A percentile compares a stretch with the other conserved stretches of the same genome.
These are phyloP conservation scores for Atrichornis clamosus DNA, from an alignment of 2,113 vertebrate species.

Conservation along the genomic window DNA sequence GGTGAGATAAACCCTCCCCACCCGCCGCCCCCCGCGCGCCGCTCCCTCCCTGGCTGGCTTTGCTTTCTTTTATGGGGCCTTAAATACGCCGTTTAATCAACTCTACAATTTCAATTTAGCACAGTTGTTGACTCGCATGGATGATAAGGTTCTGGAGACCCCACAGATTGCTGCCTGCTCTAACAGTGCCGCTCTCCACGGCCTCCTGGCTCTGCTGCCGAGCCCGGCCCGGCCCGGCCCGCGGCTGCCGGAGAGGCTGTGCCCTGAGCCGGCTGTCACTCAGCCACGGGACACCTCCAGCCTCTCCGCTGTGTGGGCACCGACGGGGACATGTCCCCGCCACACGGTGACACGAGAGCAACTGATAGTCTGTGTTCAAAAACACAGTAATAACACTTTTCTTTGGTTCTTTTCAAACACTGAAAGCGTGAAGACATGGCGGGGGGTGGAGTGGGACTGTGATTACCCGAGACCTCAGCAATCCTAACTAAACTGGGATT, in stretches of 20 bases:
- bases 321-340: neutral
- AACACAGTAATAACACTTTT: neutral
- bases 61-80: constrained; percentile 60
- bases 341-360: neutral
- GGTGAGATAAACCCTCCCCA: constrained; percentile 75
- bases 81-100: constrained; percentile 74
- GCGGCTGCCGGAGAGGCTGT: neutral
- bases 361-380: neutral
- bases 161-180: constrained; percentile 53
- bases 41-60: constrained; percentile 7
- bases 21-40: neutral
- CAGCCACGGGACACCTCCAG: neutral
- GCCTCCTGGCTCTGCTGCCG: neutral
- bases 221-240: neutral
- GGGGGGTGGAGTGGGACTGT: neutral
- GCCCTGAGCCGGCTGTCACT: constrained; percentile 2
- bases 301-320: neutral
- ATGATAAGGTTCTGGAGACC: constrained; percentile 65
- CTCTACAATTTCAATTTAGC: constrained; percentile 68
- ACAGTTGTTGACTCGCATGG: constrained; percentile 66
- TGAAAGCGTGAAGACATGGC: neutral
- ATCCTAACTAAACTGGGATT: neutral
- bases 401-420: neutral
- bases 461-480: neutral
- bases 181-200: neutral